Conservation (phyloP, 2,888 invertebrate species). For the Asteroscopus sphinx region DNA sequence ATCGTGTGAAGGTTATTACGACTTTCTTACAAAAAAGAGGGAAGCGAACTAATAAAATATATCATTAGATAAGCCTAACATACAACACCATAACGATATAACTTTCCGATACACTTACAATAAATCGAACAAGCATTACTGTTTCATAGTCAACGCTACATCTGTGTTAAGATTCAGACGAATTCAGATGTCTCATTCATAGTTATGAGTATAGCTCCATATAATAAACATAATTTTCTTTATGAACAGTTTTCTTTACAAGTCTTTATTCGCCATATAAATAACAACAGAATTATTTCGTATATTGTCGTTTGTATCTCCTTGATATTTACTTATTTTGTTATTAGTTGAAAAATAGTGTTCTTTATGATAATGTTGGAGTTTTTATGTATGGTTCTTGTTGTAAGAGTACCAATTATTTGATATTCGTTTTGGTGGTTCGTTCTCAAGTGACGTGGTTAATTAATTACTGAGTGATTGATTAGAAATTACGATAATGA, state of each 20-base stretch:
- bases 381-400: no score
- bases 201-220: slow-evolving; percentile 47
- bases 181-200: slow-evolving; percentile 53
- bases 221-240: slow-evolving; percentile 45
- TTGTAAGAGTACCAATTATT: no score
- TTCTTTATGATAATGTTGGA: background rate
- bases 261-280: slow-evolving; percentile 24
- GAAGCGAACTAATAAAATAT: no score
- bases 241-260: slow-evolving; percentile 27
- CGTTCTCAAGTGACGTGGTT: no score
- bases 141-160: slow-evolving; percentile 24
- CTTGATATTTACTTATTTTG: slow-evolving; percentile 3
- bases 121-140: slow-evolving; percentile 45
- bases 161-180: slow-evolving; percentile 18
- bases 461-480: no score
- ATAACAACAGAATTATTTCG: slow-evolving; percentile 21
- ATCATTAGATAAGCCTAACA: background rate
- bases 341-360: background rate
- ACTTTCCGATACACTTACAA: slow-evolving; percentile 43
- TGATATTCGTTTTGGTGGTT: no score
- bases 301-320: slow-evolving; percentile 11
- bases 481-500: no score
- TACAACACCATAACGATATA: slow-evolving; percentile 29
- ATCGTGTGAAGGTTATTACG: no score
- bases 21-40: no score